Evolutionary conservation across 2,797 vertebrate genomes (phyloP), one percentile per base, ranked within the genome.

Genomic region (Acrossocheilus wenchowensis): DNA sequence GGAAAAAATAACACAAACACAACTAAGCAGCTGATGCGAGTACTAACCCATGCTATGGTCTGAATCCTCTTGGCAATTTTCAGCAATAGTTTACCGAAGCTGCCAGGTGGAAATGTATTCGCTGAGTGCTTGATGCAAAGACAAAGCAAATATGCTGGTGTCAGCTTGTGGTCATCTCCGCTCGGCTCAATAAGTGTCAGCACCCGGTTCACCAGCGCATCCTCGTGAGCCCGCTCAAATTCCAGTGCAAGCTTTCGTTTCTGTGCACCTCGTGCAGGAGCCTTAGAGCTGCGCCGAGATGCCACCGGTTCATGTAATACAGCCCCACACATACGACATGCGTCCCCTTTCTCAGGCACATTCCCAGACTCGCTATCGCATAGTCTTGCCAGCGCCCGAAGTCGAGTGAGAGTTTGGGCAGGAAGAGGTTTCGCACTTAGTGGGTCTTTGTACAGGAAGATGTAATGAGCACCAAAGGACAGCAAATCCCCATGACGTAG

Each of bases 371-470:
- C 94, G 0, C 71, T 52, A 0, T 96, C 95, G 0, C 90, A 92
- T 1, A 95, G 80, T 62, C 94, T 95, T 0, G 94, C 96, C 80
- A 95, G 93, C 0, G 95, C 93, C 12, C 94, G 94, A 17, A 98
- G 96, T 86, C 95, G 93, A 36, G 96, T 95, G 89, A 98, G 92
- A 12, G 97, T 97, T 92, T 95, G 97, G 0, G 95, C 88, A 0
- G 98, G 97, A 89, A 99, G 94, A 0, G 95, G 95, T 91, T 96
- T 97, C 6, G 97, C 95, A 41, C 96, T 96, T 1, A 92, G 91
- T 0, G 98, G 97, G 91, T 99, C 97, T 92, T 98, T 97, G 94
- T 98, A 98, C 82, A 99, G 95, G 87, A 99, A 97, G 93, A 99
- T 94, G 93, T 99, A 99, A 92, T 98, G 96, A 4, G 96, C 95